These are phyloP conservation scores for Anoplopoma fimbria DNA, from an alignment of 2,113 vertebrate species.

Conservation along the genomic window DNA sequence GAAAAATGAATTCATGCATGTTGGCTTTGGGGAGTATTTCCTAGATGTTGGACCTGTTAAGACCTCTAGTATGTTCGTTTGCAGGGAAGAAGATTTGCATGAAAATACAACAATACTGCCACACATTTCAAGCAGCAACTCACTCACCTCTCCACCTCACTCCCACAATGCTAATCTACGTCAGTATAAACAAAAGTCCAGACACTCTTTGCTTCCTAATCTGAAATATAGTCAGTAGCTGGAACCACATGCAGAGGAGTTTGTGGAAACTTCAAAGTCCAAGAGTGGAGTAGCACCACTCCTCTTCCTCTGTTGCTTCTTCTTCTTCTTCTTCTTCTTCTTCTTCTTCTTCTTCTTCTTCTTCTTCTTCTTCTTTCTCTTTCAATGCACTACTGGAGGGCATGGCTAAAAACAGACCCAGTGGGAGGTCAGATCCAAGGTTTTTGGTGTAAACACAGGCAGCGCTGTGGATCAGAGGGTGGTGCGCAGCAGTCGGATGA, in stretches of 20 bases:
- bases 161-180: conserved; percentile 1
- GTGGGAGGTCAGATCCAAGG: neutral
- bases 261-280: conserved; percentile 15
- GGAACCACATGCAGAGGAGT: neutral
- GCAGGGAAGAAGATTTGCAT: too few species aligned
- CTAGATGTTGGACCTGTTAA: neutral
- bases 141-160: conserved; percentile 1
- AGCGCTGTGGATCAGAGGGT: conserved; percentile 63
- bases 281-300: neutral
- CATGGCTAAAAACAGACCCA: conserved; percentile 1
- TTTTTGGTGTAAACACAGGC: neutral
- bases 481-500: conserved; percentile 70
- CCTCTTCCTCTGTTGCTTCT: too few species aligned
- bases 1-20: too few species aligned
- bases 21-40: too few species aligned
- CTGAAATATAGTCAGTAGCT: neutral
- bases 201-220: neutral
- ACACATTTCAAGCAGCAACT: too few species aligned
- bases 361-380: conserved; percentile 4
- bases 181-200: conserved; percentile 45
- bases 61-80: too few species aligned
- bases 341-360: conserved; percentile 11
- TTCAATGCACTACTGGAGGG: neutral
- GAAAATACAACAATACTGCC: too few species aligned
- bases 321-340: neutral